Conservation (phyloP, 2,113 vertebrate genomes). For the Clarias macrocephalus region DNA sequence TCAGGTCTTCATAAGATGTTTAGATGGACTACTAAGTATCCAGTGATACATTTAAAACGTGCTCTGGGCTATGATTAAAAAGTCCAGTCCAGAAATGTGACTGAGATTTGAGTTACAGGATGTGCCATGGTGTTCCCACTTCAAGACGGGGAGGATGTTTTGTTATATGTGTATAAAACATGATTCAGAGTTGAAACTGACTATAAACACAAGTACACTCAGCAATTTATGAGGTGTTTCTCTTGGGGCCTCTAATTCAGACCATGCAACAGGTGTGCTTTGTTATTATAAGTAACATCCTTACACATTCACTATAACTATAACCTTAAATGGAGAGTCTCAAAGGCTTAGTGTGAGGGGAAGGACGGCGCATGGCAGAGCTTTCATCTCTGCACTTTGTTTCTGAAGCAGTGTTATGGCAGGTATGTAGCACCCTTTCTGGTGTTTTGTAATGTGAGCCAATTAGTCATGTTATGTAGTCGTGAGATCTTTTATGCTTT, state of each 20-base stretch:
- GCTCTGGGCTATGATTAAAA: neutral
- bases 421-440: slow-evolving; percentile 41
- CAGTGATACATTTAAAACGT: neutral
- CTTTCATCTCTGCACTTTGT: slow-evolving; percentile 52
- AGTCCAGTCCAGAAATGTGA: slow-evolving; percentile 4
- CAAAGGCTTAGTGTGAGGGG: slow-evolving; percentile 22
- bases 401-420: slow-evolving; percentile 51
- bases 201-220: slow-evolving; percentile 56
- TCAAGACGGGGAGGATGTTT: slow-evolving; percentile 59
- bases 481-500: slow-evolving; percentile 28
- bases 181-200: slow-evolving; percentile 35
- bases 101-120: slow-evolving; percentile 22
- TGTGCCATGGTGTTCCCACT: slow-evolving; percentile 52
- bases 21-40: neutral
- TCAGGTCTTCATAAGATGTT: neutral
- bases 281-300: slow-evolving; percentile 57
- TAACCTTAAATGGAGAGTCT: slow-evolving; percentile 53
- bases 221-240: slow-evolving; percentile 54
- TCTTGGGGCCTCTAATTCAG: slow-evolving; percentile 52
- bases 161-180: slow-evolving; percentile 51
- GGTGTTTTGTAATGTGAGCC: slow-evolving; percentile 45
- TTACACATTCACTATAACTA: slow-evolving; percentile 43
- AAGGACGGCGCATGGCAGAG: slow-evolving; percentile 27
- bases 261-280: slow-evolving; percentile 60
- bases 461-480: slow-evolving; percentile 49